These are phyloP conservation scores for Platycheirus rosarum DNA, from an alignment of 2,888 invertebrate genomes.

Conservation along the genomic window DNA sequence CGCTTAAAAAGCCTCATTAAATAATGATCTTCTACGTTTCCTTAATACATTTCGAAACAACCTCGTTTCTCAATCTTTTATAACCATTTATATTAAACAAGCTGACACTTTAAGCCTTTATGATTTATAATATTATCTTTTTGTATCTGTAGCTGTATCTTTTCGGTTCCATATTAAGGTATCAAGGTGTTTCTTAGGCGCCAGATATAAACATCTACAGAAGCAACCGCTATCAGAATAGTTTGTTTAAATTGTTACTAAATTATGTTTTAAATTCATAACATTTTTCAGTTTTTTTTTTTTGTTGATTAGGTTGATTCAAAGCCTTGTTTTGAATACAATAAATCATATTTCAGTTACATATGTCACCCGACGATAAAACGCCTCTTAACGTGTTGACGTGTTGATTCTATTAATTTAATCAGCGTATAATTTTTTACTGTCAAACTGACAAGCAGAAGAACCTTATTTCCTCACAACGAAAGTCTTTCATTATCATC, in stretches of 20 bases:
- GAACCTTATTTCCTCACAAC: not conserved
- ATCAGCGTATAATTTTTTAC: not conserved
- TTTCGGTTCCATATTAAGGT: conserved; percentile 7
- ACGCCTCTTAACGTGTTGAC: conserved; percentile 27
- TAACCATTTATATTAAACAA: not conserved
- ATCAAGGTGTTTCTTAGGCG: conserved; percentile 12
- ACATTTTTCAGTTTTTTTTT: not conserved
- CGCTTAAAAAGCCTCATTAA: not conserved
- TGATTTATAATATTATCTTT: conserved; percentile 9
- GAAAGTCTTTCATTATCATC: not conserved
- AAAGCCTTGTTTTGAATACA: not conserved
- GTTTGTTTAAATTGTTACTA: conserved; percentile 22
- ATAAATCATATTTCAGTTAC: conserved; percentile 18
- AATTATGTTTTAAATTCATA: too few species aligned
- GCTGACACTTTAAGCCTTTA: not conserved
- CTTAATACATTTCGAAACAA: not conserved
- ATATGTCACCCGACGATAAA: not conserved
- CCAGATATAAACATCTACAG: conserved; percentile 6
- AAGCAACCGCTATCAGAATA: conserved; percentile 11
- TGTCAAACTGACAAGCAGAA: conserved; percentile 3
- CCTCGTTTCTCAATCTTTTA: conserved; percentile 14
- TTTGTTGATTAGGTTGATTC: not conserved
- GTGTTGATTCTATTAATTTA: conserved; percentile 16
- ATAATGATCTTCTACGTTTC: conserved; percentile 21
- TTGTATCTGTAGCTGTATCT: not conserved